A percentile compares a stretch with the other conserved stretches of the same genome.
Evolutionary conservation across 2,797 vertebrate genomes (phyloP).

Genomic region (Carduelis carduelis): DNA sequence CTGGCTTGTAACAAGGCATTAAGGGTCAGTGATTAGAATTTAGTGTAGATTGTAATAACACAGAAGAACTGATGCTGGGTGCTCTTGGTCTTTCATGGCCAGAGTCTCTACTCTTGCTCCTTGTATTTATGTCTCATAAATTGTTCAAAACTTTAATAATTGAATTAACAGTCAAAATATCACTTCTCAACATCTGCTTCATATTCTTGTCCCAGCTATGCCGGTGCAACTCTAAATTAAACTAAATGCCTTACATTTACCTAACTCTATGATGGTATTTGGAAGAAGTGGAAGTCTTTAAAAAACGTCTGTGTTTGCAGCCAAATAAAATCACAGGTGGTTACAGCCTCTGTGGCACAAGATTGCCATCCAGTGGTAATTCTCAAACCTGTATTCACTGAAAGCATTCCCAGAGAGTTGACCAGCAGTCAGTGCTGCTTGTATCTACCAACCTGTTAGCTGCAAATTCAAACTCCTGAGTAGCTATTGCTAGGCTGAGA

Average conservation of each 20-base stretch:
- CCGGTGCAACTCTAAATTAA: background rate
- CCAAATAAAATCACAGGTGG: background rate
- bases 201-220: background rate
- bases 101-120: background rate
- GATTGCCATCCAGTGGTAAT: slow-evolving; percentile 53
- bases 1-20: background rate
- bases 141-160: background rate
- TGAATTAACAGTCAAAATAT: background rate
- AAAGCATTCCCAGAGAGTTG: background rate
- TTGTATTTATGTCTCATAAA: background rate
- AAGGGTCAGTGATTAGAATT: background rate
- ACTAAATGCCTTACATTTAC: background rate
- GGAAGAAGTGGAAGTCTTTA: background rate
- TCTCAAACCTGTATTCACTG: background rate
- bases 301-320: background rate
- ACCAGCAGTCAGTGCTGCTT: background rate
- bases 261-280: background rate
- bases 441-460: background rate
- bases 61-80: background rate
- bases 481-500: background rate
- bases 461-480: background rate
- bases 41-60: background rate
- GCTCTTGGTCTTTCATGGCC: background rate
- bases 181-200: background rate
- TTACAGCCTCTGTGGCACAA: background rate